Evolutionary conservation across 2,888 invertebrate genomes (phyloP).

Genomic region (Arenicola marina): DNA sequence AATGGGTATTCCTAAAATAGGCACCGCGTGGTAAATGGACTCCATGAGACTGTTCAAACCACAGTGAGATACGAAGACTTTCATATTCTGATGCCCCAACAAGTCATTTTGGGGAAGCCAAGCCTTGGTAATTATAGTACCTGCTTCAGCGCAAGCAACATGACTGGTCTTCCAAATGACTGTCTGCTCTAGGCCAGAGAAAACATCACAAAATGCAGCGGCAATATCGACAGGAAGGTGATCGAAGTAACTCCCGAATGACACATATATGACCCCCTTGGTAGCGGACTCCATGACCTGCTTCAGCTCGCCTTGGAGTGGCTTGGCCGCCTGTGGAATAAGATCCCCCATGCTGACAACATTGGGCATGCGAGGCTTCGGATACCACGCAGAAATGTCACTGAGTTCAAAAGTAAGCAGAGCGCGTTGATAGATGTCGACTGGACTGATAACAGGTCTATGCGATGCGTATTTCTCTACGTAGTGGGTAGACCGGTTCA

Average conservation of each 20-base stretch:
- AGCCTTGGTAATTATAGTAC: not conserved
- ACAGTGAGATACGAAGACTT: not conserved
- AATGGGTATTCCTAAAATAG: not conserved
- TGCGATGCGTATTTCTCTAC: not conserved
- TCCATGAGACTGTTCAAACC: not conserved
- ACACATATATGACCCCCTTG: not conserved
- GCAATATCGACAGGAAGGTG: not conserved
- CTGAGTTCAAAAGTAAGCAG: not conserved
- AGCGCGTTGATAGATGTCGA: not conserved
- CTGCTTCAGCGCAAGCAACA: not conserved
- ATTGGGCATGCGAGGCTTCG: not conserved
- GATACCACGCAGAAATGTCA: not conserved
- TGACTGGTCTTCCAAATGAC: not conserved
- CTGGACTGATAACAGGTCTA: not conserved
- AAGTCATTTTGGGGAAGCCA: constrained; percentile 2
- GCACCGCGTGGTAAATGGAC: not conserved
- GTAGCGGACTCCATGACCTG: not conserved
- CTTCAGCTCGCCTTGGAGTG: not conserved
- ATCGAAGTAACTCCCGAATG: not conserved
- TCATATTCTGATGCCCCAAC: not conserved
- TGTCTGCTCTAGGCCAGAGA: not conserved
- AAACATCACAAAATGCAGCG: not conserved
- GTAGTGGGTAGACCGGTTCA: not conserved
- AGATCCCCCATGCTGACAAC: not conserved
- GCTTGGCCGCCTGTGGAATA: not conserved